Base-by-base conservation (phyloP, 2,113 vertebrate species). In the Rhadina sibilatrix region DNA sequence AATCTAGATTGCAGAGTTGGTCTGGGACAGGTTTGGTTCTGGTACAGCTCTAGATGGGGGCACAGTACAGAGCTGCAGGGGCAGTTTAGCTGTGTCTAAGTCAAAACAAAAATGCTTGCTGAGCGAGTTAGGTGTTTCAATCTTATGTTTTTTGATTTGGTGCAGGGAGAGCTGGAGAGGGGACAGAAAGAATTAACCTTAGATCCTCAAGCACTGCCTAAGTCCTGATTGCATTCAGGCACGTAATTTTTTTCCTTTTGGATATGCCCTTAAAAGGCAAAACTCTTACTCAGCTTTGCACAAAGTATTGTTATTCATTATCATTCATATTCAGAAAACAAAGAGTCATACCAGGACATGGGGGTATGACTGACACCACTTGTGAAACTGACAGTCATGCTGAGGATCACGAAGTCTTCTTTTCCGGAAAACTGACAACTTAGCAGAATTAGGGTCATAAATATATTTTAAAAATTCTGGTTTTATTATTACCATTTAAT, bases 71-170 rank as follows among this genome's bases (percentile, higher is more conserved):
- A 80, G 9, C 40, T 80, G 33, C 8, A 6, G 25, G 12, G 2
- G 1, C 22, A 47, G 20, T 47, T 47, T 11, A 47, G n/a, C 31
- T 57, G 5, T 77, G 35, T 44, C 40, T 65, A n/a, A 61, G 15
- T 81, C 37, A 77, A 53, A 83, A 83, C 1, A 3, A 69, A 84
- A 76, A 23, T 24, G 12, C 15, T 28, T 42, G 11, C 9, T 44
- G n/a, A 69, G 24, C 0, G 0, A 57, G 47, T 72, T 42, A 52
- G n/a, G 11, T 49, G 7, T 17, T 87, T 89, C 5, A 0, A 11
- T 9, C 11, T 72, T 53, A 12, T 0, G 0, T 2, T 19, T 65
- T 89, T 78, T 69, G 0, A 31, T 81, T 63, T 82, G 15, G 2
- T 35, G 22, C 40, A 63, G 17, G 35, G 22, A 44, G 79, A 49